A percentile compares a stretch with the other conserved stretches of the same genome.
These are phyloP conservation scores for Telenomus remus DNA, from an alignment of 1,140 invertebrate species.

Conservation along the genomic window DNA sequence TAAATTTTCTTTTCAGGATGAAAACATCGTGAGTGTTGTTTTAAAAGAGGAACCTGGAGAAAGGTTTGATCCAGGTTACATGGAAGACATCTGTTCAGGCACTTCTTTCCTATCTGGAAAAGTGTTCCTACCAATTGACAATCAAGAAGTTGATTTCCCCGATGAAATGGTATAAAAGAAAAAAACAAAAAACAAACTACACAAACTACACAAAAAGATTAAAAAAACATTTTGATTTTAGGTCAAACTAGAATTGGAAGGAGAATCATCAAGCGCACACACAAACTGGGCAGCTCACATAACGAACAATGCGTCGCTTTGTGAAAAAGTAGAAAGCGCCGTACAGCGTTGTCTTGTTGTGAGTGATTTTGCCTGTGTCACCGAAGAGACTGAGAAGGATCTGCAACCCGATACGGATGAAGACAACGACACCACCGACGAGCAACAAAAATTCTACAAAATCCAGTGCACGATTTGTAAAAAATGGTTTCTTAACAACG, in stretches of 20 bases:
- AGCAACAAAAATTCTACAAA: slow-evolving; percentile 72
- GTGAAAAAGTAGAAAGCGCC: slow-evolving; percentile 65
- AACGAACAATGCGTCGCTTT: slow-evolving; percentile 59
- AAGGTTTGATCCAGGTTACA: slow-evolving; percentile 68
- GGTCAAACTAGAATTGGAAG: slow-evolving; percentile 72
- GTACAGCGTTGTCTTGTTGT: slow-evolving; percentile 62
- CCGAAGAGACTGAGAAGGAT: slow-evolving; percentile 49
- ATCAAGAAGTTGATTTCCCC: slow-evolving; percentile 70
- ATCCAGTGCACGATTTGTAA: slow-evolving; percentile 72
- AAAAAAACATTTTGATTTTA: slow-evolving; percentile 17
- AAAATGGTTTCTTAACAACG: slow-evolving; percentile 74
- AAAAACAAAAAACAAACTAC: background rate
- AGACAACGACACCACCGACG: slow-evolving; percentile 24
- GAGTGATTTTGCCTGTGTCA: slow-evolving; percentile 50
- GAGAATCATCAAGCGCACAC: slow-evolving; percentile 63
- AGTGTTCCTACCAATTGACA: slow-evolving; percentile 71
- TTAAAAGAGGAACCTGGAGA: slow-evolving; percentile 70
- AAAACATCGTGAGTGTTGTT: slow-evolving; percentile 70
- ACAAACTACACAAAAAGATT: background rate
- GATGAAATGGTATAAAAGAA: slow-evolving; percentile 68
- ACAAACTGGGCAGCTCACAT: slow-evolving; percentile 69
- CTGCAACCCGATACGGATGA: slow-evolving; percentile 21
- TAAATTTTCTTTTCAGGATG: slow-evolving; percentile 65
- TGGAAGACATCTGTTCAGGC: slow-evolving; percentile 72
- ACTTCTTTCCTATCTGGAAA: slow-evolving; percentile 68